Evolutionary conservation across 1,140 invertebrate species (phyloP).

Genomic region (Luehdorfia chinensis): DNA sequence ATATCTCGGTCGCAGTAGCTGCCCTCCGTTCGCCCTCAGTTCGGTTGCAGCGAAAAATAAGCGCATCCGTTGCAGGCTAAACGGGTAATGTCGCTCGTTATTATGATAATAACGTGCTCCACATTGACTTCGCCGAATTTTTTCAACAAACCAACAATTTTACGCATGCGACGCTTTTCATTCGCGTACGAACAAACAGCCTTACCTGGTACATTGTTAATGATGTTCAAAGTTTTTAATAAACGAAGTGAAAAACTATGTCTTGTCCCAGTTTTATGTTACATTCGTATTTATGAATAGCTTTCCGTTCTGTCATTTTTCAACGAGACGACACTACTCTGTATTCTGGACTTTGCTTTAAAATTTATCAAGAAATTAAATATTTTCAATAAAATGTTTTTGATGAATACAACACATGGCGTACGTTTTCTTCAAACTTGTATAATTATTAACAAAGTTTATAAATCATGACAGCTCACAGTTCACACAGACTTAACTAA

Average conservation of each 20-base stretch:
- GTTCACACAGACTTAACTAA: too few relatives aligned
- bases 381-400: too few relatives aligned
- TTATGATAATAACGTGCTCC: conserved; percentile 67
- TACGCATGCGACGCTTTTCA: conserved; percentile 12
- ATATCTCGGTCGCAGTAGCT: conserved; percentile 31
- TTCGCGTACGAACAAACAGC: conserved; percentile 6
- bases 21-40: conserved; percentile 41
- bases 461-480: too few relatives aligned
- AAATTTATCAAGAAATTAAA: too few relatives aligned
- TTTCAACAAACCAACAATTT: background rate
- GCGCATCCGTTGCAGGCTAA: conserved; percentile 62
- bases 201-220: conserved; percentile 11
- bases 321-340: conserved; percentile 7
- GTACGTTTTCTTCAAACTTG: too few relatives aligned
- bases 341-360: conserved; percentile 5
- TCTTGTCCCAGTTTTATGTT: conserved; percentile 17
- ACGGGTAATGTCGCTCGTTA: conserved; percentile 67
- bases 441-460: too few relatives aligned
- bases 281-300: conserved; percentile 14
- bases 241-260: conserved; percentile 19
- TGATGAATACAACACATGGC: too few relatives aligned
- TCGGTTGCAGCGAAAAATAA: conserved; percentile 63
- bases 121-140: conserved; percentile 25
- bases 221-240: conserved; percentile 17
- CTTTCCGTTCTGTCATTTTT: conserved; percentile 14